Conservation (phyloP, 2,113 vertebrate genomes). For the Nymphicus hollandicus region DNA sequence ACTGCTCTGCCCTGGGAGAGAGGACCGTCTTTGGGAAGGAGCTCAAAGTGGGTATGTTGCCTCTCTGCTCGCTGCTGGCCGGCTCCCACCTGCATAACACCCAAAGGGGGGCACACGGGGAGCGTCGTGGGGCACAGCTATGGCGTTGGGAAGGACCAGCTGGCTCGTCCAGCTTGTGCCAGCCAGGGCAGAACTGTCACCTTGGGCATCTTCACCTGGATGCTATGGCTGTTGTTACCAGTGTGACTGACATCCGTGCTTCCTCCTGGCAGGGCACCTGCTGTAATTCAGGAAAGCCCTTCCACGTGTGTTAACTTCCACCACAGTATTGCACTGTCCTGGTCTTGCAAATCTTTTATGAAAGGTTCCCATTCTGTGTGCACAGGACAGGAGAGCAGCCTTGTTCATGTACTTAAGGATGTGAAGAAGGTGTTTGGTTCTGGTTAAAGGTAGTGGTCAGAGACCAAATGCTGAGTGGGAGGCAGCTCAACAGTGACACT, state of each 20-base stretch:
- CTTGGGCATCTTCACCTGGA: fast-evolving
- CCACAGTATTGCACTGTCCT: not conserved
- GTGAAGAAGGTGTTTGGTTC: not conserved
- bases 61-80: not conserved
- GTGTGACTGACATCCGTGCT: fast-evolving
- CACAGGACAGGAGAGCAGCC: not conserved
- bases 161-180: not conserved
- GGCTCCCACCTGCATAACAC: not conserved
- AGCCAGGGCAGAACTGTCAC: not conserved
- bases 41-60: constrained; percentile 97
- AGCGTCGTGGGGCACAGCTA: fast-evolving
- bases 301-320: not conserved
- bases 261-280: not conserved
- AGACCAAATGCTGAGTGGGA: fast-evolving
- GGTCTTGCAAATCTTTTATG: not conserved
- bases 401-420: fast-evolving
- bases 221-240: fast-evolving
- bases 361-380: fast-evolving
- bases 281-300: not conserved
- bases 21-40: constrained; percentile 96
- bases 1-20: constrained; percentile 94
- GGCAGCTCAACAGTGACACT: not conserved
- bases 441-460: not conserved
- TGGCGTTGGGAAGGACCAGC: not conserved
- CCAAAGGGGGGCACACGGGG: not conserved